phyloP scores from a whole-genome alignment of 2,888 invertebrate species.

The Phrixothrix hirtus region DNA sequence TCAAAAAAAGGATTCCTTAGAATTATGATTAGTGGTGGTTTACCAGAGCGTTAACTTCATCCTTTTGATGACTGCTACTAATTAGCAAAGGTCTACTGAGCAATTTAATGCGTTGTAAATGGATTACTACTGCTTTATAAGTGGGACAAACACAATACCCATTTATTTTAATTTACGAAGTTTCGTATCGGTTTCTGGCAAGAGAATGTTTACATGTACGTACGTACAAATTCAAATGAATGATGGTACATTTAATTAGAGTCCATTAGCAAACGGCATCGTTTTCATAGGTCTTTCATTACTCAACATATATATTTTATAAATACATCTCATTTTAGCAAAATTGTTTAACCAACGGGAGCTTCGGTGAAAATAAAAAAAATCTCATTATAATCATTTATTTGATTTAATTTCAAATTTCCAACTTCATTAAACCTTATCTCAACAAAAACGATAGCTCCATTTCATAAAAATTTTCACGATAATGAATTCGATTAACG shows the following conservation, averaged over 20 bases:
- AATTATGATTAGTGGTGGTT: constrained; percentile 15
- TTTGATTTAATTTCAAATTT: constrained; percentile 14
- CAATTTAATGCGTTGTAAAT: constrained; percentile 18
- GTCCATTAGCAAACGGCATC: constrained; percentile 18
- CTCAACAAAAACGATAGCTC: constrained; percentile 2
- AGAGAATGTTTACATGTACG: constrained; percentile 10
- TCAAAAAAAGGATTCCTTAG: neutral
- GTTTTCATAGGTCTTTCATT: constrained; percentile 18
- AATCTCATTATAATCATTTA: neutral
- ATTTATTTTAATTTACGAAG: constrained; percentile 26
- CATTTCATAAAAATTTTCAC: neutral
- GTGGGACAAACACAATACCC: constrained; percentile 20
- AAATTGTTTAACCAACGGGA: neutral
- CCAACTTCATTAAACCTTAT: constrained; percentile 10
- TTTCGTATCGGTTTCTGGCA: constrained; percentile 10
- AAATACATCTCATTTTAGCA: neutral
- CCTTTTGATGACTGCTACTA: constrained; percentile 27
- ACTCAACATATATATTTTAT: constrained; percentile 4
- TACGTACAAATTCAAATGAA: constrained; percentile 17
- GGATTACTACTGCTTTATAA: constrained; percentile 19
- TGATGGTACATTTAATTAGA: constrained; percentile 20
- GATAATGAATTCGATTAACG: constrained; percentile 14
- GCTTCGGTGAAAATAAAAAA: neutral
- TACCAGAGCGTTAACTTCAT: constrained; percentile 27
- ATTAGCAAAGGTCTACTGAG: constrained; percentile 22